Evolutionary conservation across 2,888 invertebrate genomes (phyloP).

Genomic region (Tetrapedia diversipes): DNA sequence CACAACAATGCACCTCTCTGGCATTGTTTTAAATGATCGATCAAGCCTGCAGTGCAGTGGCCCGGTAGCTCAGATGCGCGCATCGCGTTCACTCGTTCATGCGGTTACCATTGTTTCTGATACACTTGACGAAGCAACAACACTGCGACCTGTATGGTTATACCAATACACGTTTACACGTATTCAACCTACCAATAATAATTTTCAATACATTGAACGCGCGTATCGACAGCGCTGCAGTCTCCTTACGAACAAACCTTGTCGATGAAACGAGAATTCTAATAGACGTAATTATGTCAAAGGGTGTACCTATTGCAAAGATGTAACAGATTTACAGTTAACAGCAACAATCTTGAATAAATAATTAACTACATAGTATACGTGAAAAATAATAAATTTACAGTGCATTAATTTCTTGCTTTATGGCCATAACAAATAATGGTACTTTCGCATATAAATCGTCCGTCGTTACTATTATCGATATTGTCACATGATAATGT

Average conservation of each 20-base stretch:
- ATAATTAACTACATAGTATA: not conserved
- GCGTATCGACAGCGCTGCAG: constrained; percentile 3
- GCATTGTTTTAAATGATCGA: constrained; percentile 26
- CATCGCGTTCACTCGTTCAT: constrained; percentile 18
- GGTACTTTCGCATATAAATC: too few relatives aligned
- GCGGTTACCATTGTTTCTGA: constrained; percentile 25
- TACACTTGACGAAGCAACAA: constrained; percentile 18
- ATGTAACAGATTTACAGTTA: not conserved
- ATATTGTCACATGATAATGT: too few relatives aligned
- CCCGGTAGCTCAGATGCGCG: constrained; percentile 25
- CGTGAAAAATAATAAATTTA: too few relatives aligned
- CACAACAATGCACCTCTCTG: too few relatives aligned
- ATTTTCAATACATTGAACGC: constrained; percentile 6
- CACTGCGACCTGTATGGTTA: not conserved
- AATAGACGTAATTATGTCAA: not conserved
- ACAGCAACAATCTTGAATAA: not conserved
- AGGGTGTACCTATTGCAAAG: too few relatives aligned
- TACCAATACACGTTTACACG: not conserved
- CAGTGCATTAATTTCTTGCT: too few relatives aligned
- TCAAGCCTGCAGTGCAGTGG: constrained; percentile 1
- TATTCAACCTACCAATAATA: constrained; percentile 4
- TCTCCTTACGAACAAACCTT: not conserved
- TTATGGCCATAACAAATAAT: too few relatives aligned
- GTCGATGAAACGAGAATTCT: not conserved
- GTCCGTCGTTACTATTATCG: too few relatives aligned